Conservation (phyloP, 2,113 vertebrate genomes). For the Dipodomys stephensi region DNA sequence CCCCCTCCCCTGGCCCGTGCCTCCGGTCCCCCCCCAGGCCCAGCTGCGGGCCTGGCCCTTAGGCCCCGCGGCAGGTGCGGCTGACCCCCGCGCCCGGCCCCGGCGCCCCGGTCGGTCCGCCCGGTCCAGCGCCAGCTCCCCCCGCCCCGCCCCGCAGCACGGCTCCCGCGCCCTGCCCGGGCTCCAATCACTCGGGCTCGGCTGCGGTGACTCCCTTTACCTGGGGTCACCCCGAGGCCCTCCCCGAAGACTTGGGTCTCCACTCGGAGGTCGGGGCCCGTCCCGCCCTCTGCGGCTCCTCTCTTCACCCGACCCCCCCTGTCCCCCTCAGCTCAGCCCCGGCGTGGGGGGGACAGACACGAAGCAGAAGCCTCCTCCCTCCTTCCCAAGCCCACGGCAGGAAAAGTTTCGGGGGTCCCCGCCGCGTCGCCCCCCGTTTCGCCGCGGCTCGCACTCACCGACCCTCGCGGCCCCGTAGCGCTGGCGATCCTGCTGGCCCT, state of each 20-base stretch:
- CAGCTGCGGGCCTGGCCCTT: not conserved
- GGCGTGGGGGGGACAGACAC: not conserved
- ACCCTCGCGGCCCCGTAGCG: slow-evolving; percentile 61
- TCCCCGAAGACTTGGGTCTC: not conserved
- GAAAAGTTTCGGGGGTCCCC: slow-evolving; percentile 78
- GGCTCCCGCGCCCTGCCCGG: not conserved
- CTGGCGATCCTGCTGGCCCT: slow-evolving; percentile 58
- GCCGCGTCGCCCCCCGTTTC: not conserved
- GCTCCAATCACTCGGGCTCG: not conserved
- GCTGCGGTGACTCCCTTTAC: not conserved
- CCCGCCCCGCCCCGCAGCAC: not conserved
- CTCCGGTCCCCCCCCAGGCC: not conserved
- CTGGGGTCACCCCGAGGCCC: not conserved
- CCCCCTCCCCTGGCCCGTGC: not conserved
- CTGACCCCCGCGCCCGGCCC: not conserved
- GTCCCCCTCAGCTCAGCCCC: not conserved
- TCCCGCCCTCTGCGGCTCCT: not conserved
- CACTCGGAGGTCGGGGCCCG: not conserved
- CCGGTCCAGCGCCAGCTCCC: not conserved
- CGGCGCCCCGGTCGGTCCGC: not conserved
- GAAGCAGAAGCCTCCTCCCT: not conserved
- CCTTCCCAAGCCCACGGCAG: slow-evolving; percentile 7
- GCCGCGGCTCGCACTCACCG: slow-evolving; percentile 67
- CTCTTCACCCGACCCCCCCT: not conserved
- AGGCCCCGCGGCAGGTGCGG: slow-evolving; percentile 32